Conservation (phyloP, 2,797 vertebrate genomes). For the Dallia pectoralis region DNA sequence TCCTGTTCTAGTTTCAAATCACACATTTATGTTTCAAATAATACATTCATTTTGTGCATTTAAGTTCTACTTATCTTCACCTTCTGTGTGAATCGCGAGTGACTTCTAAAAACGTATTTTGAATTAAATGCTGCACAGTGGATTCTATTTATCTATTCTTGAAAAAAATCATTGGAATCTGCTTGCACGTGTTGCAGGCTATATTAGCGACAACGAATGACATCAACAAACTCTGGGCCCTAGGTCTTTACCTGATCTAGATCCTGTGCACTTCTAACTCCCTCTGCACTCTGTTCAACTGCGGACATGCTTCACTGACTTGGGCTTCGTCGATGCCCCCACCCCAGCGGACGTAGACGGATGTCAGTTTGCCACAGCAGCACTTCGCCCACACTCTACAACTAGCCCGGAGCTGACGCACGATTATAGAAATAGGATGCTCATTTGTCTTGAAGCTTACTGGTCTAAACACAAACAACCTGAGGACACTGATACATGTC, state of each 20-base stretch:
- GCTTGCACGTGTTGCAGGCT: too few relatives aligned
- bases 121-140: neutral
- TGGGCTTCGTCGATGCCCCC: neutral
- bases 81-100: too few relatives aligned
- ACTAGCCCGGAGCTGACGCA: conserved; percentile 8
- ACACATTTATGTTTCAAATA: too few relatives aligned
- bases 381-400: neutral
- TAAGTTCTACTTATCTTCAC: too few relatives aligned
- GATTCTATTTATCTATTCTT: neutral
- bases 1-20: too few relatives aligned
- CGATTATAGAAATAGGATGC: neutral
- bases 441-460: neutral
- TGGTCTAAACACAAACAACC: too few relatives aligned
- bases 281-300: neutral
- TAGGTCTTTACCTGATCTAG: neutral
- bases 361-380: conserved; percentile 3
- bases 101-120: too few relatives aligned
- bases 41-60: too few relatives aligned
- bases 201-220: too few relatives aligned
- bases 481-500: too few relatives aligned
- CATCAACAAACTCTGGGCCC: neutral
- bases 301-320: neutral
- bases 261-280: neutral
- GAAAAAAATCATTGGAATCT: too few relatives aligned
- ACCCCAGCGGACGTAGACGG: neutral